These are phyloP conservation scores for Nymphalis polychloros DNA, from an alignment of 2,888 invertebrate species.

Conservation along the genomic window DNA sequence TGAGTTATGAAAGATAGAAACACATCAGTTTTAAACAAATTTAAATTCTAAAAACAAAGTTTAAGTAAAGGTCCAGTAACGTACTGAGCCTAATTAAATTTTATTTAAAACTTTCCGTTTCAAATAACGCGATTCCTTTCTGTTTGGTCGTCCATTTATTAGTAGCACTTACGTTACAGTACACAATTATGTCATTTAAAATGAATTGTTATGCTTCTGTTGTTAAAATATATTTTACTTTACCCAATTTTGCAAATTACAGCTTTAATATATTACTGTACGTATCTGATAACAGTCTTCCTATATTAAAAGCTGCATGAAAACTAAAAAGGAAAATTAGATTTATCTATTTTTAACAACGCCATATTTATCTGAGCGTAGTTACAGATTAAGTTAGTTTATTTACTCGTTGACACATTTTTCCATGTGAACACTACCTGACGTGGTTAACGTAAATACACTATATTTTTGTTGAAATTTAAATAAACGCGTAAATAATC, in stretches of 20 bases:
- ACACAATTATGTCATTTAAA: neutral
- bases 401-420: too few species aligned
- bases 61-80: constrained; percentile 7
- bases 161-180: constrained; percentile 7
- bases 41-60: neutral
- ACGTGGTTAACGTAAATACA: too few species aligned
- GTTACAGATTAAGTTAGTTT: too few species aligned
- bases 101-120: constrained; percentile 28
- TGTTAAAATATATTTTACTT: neutral
- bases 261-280: neutral
- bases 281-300: constrained; percentile 13
- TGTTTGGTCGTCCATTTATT: constrained; percentile 7
- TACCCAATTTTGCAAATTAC: neutral
- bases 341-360: too few species aligned
- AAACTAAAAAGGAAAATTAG: neutral
- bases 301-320: constrained; percentile 13
- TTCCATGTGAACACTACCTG: too few species aligned
- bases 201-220: neutral
- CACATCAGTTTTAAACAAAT: neutral
- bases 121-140: constrained; percentile 11
- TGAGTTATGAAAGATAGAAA: neutral
- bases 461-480: too few species aligned
- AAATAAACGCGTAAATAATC: too few species aligned
- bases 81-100: constrained; percentile 24
- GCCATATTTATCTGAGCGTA: too few species aligned